Base-by-base conservation (phyloP, 2,113 vertebrate genomes). In the Sigmodon hispidus region DNA sequence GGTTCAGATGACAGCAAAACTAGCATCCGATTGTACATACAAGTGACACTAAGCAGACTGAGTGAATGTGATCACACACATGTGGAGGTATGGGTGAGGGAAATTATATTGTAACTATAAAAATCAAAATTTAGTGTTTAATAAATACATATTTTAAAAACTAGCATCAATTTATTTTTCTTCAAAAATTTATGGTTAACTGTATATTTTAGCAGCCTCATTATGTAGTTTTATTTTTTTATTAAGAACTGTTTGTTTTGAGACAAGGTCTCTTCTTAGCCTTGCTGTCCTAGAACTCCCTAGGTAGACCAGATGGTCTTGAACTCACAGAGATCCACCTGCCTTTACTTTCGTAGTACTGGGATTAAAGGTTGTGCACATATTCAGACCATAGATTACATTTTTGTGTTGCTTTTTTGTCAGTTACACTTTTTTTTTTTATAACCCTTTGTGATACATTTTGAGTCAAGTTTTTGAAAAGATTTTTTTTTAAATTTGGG, bases 371-470 rank as follows among this genome's bases (percentile, higher is more conserved):
- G 11, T 81, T 65, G 61, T 45, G 26, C 61, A n/a, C 16, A 12
- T 40, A 4, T 9, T 79, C 50, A 50, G 9, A 79, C 17, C 1
- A 40, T 81, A 59, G 22, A 63, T 72, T 90, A 59, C 36, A 43
- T 96, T 90, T 92, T 86, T 50, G 13, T 83, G n/a, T 89, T n/a
- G 22, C 31, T 91, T 90, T 19, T 89, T 67, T 81, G n/a, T 40
- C 65, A 87, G 22, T 92, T 65, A 81, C 59, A 17, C 26, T 36
- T 81, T 19, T 79, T 13, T 57, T 77, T 79, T 13, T 57, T 77
- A 22, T 45, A 52, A 43, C 52, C 55, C 21, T 52, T 29, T 87
- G 77, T 72, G 70, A 76, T 86, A 34, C 12, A 19, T 77, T 92
- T 86, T 59, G 13, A 45, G 40, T 79, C 36, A 19, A 36, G 76